Evolutionary conservation across 1,140 invertebrate genomes (phyloP).

Genomic region (Zaprionus lachaisei): DNA sequence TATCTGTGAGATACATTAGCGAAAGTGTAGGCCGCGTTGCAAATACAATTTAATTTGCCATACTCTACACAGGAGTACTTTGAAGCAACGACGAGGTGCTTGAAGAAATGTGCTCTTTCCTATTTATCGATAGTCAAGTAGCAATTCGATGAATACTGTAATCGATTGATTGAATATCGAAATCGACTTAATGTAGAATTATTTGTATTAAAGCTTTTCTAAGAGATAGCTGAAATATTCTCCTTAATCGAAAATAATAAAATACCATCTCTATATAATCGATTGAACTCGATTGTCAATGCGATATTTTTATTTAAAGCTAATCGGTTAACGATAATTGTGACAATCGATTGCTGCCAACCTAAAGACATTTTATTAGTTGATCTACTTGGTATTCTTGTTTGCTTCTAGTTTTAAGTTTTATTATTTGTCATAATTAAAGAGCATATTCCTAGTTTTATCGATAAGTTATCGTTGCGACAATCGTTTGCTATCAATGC

Average conservation of each 20-base stretch:
- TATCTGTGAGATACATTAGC: conserved; percentile 80
- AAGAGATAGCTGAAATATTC: too few relatives aligned
- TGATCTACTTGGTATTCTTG: background rate
- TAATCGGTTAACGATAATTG: background rate
- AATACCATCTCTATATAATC: too few relatives aligned
- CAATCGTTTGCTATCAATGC: too few relatives aligned
- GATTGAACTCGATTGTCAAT: too few relatives aligned
- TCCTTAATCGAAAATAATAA: too few relatives aligned
- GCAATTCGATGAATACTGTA: background rate
- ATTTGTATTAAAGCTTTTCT: too few relatives aligned
- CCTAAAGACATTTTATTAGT: background rate
- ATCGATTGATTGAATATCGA: background rate
- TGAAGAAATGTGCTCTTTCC: background rate
- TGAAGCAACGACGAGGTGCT: too few relatives aligned
- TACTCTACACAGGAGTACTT: conserved; percentile 41
- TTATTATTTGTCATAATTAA: background rate
- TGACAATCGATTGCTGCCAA: background rate
- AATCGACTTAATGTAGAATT: background rate
- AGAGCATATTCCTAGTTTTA: background rate
- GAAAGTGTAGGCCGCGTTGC: conserved; percentile 73
- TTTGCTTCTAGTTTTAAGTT: background rate
- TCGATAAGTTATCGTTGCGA: background rate
- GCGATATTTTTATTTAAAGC: too few relatives aligned
- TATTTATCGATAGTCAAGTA: background rate
- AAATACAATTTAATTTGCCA: conserved; percentile 78